Evolutionary conservation across 2,797 vertebrate genomes (phyloP), one percentile per base, ranked within the genome.

Genomic region (Neostethus bicornis): DNA sequence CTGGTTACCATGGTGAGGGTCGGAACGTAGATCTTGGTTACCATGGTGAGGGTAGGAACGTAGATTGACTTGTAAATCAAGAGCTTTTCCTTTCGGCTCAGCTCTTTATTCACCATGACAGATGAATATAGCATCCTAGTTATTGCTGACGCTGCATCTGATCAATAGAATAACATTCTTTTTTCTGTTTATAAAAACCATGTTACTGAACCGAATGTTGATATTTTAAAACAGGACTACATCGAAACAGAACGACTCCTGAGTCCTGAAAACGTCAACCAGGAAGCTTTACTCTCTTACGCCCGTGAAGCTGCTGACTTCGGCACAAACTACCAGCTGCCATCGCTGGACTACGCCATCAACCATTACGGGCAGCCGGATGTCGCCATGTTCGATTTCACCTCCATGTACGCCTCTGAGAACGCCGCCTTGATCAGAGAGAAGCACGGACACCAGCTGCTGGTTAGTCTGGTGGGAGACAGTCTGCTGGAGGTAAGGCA

Each of bases 351-450:
- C 91, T 99, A 94, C 24, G 96, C 97, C 69, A 93, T 95, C 76
- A 98, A 97, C 86, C 95, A 97, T 83, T 94, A 94, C 0, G 93
- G 93, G 11, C 95, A 96, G 71, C 94, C 96, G 0, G 97, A 99
- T 1, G 97, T 98, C 9, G 95, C 97, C 61, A 98, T 99, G 96
- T 99, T 99, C 17, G 97, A 99, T 87, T 99, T 99, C 74, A 99
- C 97, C 73, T 94, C 90, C 80, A 99, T 99, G 97, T 97, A 98
- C 2, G 96, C 96, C 1, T 96, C 96, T 0, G 97, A 99, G 85
- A 98, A 98, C 0, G 96, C 97, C 0, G 95, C 96, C 0, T 66
- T 99, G 48, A 88, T 98, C 70, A 83, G 96, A 23, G 94, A 98
- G 79, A 94, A 94, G 28, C 89, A 90, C 19, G 92, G 94, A 1